These are phyloP conservation scores for Pachypeltis micranthus DNA, from an alignment of 1,140 invertebrate genomes.

Conservation along the genomic window DNA sequence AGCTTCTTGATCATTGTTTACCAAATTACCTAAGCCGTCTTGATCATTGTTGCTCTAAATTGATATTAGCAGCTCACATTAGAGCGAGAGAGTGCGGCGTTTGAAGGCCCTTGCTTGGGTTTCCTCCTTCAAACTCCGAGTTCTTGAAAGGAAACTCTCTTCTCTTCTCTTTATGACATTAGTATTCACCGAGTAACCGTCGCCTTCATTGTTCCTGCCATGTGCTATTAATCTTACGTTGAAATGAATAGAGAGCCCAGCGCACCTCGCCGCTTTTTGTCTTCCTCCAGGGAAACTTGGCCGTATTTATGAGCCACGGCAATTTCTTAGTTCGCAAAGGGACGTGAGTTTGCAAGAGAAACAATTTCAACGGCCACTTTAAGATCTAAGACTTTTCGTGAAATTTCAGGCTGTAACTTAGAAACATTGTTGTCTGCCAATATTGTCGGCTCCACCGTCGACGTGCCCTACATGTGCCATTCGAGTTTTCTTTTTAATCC, in stretches of 20 bases:
- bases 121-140: neutral
- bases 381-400: too few species aligned
- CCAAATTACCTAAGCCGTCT: conserved; percentile 9
- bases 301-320: neutral
- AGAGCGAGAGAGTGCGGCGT: neutral
- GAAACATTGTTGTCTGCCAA: too few species aligned
- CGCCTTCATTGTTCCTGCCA: neutral
- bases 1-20: conserved; percentile 8
- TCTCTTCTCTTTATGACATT: neutral
- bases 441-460: too few species aligned
- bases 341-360: too few species aligned
- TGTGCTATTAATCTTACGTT: conserved; percentile 6
- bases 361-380: too few species aligned
- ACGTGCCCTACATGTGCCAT: too few species aligned
- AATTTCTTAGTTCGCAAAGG: neutral
- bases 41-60: conserved; percentile 6
- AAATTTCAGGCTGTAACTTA: too few species aligned
- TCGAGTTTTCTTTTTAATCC: too few species aligned
- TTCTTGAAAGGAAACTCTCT: too few species aligned
- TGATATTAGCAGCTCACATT: conserved; percentile 8
- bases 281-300: neutral
- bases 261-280: conserved; percentile 3
- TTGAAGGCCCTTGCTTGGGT: neutral
- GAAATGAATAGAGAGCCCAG: neutral
- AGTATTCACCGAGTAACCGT: neutral